Evolutionary conservation across 2,888 invertebrate genomes (phyloP).

Genomic region (Tipula vernalis): DNA sequence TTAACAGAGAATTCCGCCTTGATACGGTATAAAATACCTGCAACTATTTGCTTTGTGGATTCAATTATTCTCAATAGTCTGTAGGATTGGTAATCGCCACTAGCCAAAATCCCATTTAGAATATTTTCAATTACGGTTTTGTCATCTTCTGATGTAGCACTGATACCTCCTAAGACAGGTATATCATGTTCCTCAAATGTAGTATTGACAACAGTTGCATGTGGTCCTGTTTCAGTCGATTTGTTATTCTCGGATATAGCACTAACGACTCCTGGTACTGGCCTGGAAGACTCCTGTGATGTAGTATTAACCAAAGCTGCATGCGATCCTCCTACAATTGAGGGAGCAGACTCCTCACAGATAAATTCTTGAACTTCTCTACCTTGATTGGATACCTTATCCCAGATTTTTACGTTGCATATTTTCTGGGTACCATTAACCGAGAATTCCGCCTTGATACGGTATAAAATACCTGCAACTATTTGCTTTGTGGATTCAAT

Average conservation of each 20-base stretch:
- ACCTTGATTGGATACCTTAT: neutral
- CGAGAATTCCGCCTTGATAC: constrained; percentile 45
- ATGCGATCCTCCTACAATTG: neutral
- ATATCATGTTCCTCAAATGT: neutral
- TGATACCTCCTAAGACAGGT: neutral
- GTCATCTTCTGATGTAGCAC: neutral
- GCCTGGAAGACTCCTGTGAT: neutral
- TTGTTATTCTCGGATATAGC: neutral
- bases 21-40: constrained; percentile 44
- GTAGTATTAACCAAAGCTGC: neutral
- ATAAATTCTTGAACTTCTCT: neutral
- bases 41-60: constrained; percentile 39
- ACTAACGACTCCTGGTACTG: neutral
- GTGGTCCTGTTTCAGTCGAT: neutral
- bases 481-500: constrained; percentile 38
- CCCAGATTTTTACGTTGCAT: constrained; percentile 18
- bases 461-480: constrained; percentile 42
- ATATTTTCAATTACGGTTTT: neutral
- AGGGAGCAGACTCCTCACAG: neutral
- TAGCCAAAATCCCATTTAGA: neutral
- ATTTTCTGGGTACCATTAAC: constrained; percentile 32
- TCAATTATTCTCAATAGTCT: constrained; percentile 29
- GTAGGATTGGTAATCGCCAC: neutral
- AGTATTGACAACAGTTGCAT: neutral
- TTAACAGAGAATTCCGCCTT: constrained; percentile 45